Percentiles rank a stretch among this genome's conserved stretches.
Evolutionary conservation across 2,888 invertebrate species (phyloP).

Genomic region (Pachymerium ferrugineum): DNA sequence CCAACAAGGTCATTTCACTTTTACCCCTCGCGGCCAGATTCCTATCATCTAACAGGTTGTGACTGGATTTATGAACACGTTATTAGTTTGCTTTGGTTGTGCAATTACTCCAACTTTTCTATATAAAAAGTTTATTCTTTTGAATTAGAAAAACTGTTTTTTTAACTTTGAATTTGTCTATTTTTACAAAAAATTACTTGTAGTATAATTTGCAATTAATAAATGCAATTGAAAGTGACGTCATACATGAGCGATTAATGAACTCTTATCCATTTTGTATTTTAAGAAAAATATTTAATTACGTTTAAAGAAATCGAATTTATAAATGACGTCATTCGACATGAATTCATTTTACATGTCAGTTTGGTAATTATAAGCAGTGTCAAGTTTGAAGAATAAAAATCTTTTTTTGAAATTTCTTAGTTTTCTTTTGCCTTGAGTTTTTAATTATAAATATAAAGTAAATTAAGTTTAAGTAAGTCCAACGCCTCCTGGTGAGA

Average conservation of each 20-base stretch:
- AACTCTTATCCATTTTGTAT: too few relatives aligned
- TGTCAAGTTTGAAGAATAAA: neutral
- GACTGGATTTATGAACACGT: neutral
- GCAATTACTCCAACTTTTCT: neutral
- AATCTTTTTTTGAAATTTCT: neutral
- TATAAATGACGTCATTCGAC: too few relatives aligned
- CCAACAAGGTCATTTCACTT: neutral
- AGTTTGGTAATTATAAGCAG: too few relatives aligned
- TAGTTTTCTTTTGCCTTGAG: neutral
- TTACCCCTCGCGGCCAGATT: neutral
- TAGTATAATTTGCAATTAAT: too few relatives aligned
- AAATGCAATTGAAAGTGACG: too few relatives aligned
- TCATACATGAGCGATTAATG: too few relatives aligned
- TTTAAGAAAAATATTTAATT: too few relatives aligned
- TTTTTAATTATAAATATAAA: neutral
- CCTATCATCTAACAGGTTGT: neutral
- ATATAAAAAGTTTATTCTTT: too few relatives aligned
- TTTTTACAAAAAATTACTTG: too few relatives aligned
- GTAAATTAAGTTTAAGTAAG: neutral
- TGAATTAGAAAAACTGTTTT: neutral
- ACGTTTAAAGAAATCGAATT: too few relatives aligned
- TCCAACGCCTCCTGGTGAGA: neutral
- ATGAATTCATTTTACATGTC: too few relatives aligned
- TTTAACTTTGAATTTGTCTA: too few relatives aligned
- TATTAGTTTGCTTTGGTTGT: neutral